These are phyloP conservation scores for Ischnura elegans DNA, from an alignment of 2,888 invertebrate genomes.

Conservation along the genomic window DNA sequence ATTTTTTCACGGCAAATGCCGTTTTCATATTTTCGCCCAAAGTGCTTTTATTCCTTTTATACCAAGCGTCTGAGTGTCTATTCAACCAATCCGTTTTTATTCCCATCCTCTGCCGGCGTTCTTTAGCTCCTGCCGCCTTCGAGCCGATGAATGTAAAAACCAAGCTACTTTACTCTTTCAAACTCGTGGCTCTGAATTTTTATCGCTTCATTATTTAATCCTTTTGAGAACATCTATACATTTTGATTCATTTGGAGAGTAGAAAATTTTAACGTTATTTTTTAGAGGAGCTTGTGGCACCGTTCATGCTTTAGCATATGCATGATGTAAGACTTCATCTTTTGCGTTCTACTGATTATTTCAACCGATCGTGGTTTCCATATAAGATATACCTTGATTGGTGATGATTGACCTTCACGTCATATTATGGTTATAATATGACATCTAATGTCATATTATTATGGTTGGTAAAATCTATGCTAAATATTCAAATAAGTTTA, in stretches of 20 bases:
- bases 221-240: too few relatives aligned
- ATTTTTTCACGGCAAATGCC: constrained; percentile 15
- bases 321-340: too few relatives aligned
- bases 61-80: background rate
- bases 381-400: too few relatives aligned
- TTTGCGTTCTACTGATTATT: too few relatives aligned
- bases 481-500: too few relatives aligned
- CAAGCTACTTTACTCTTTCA: background rate
- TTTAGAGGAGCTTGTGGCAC: background rate
- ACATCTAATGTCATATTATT: too few relatives aligned
- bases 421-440: too few relatives aligned
- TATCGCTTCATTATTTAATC: background rate
- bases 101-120: background rate
- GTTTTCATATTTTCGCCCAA: constrained; percentile 57
- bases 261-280: background rate
- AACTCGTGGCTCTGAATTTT: background rate
- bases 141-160: background rate
- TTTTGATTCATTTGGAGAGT: too few relatives aligned
- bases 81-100: constrained; percentile 60
- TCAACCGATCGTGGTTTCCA: too few relatives aligned
- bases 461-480: too few relatives aligned
- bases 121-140: background rate
- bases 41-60: constrained; percentile 37
- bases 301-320: too few relatives aligned
- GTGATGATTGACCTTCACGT: too few relatives aligned